Evolutionary conservation across 1,140 invertebrate species (phyloP).

Genomic region (Drosophila sp.): DNA sequence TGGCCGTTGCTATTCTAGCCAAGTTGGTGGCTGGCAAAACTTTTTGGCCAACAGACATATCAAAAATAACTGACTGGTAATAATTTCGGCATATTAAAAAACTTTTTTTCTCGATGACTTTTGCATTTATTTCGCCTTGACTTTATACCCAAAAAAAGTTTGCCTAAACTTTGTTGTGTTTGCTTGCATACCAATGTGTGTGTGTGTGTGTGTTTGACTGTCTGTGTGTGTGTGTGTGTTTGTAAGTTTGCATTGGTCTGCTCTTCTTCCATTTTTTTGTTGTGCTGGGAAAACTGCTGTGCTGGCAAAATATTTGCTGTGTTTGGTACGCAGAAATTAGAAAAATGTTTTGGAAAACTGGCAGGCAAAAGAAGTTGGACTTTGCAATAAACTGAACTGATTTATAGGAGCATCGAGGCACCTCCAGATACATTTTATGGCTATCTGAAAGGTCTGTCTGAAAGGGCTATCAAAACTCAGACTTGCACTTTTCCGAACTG

Average conservation of each 20-base stretch:
- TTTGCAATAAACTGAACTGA: conserved; percentile 69
- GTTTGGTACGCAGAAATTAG: conserved; percentile 66
- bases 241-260: conserved; percentile 24
- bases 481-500: conserved; percentile 61
- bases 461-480: not conserved
- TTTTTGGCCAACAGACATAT: conserved; percentile 68
- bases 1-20: not conserved
- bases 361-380: conserved; percentile 47
- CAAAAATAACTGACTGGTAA: conserved; percentile 82
- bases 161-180: conserved; percentile 38
- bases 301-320: conserved; percentile 66
- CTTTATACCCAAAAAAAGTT: conserved; percentile 35
- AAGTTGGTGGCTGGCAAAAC: conserved; percentile 28
- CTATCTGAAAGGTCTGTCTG: not conserved
- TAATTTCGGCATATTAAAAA: conserved; percentile 83
- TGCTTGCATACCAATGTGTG: conserved; percentile 1
- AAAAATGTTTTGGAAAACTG: conserved; percentile 70
- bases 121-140: conserved; percentile 75
- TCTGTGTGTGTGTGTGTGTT: conserved; percentile 3
- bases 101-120: conserved; percentile 83
- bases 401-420: conserved; percentile 58
- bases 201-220: conserved; percentile 13
- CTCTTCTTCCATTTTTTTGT: conserved; percentile 32
- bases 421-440: conserved; percentile 1
- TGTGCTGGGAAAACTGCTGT: conserved; percentile 43